phyloP scores from a whole-genome alignment of 1,140 invertebrate genomes.

The Portunus trituberculatus region DNA sequence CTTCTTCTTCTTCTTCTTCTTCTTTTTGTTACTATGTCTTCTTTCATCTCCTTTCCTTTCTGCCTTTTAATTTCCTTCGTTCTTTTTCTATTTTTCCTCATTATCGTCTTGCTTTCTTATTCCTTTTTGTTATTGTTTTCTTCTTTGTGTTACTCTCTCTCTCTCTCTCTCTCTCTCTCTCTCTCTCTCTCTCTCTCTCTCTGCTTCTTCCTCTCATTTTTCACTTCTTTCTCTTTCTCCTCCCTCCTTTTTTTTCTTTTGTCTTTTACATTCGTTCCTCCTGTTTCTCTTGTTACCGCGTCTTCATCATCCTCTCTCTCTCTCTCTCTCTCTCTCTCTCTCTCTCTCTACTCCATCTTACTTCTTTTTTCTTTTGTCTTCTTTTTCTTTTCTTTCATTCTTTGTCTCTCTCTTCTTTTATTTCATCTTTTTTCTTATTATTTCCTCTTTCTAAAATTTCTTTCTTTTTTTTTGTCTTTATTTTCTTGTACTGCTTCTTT shows the following conservation, averaged over 20 bases:
- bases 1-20: background rate
- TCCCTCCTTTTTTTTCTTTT: no score
- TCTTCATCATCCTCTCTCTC: background rate
- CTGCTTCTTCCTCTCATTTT: background rate
- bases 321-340: constrained; percentile 14
- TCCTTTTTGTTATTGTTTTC: background rate
- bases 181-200: background rate
- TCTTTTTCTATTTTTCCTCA: background rate
- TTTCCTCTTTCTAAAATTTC: no score
- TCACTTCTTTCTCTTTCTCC: no score
- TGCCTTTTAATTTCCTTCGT: background rate
- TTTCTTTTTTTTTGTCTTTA: no score
- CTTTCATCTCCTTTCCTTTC: no score
- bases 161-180: background rate
- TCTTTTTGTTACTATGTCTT: background rate
- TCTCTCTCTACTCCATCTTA: background rate
- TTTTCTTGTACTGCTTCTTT: background rate
- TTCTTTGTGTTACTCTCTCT: background rate
- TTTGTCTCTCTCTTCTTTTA: background rate
- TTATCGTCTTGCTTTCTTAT: background rate
- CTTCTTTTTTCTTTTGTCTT: background rate
- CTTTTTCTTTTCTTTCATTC: background rate
- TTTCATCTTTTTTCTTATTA: no score
- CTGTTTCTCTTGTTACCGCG: background rate
- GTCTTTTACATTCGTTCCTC: background rate